A percentile compares a stretch with the other conserved stretches of the same genome.
Conservation (phyloP, 2,797 vertebrate species). For the Sebastes oblongus region DNA sequence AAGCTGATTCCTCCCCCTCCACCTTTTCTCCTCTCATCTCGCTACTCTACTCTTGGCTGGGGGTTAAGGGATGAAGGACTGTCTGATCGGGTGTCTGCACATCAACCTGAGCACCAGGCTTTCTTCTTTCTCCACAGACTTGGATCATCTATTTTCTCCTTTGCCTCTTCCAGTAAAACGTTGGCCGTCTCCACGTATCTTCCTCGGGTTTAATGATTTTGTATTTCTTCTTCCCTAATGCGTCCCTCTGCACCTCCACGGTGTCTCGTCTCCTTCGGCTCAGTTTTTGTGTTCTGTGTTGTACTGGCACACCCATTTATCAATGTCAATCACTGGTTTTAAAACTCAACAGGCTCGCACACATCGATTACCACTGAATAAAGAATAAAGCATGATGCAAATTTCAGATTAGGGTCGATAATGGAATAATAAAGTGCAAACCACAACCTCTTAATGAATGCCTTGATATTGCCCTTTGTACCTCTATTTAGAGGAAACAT, state of each 20-base stretch:
- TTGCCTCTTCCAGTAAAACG: conserved; percentile 16
- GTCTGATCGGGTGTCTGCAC: conserved; percentile 65
- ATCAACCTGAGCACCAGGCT: conserved; percentile 46
- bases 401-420: conserved; percentile 68
- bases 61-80: conserved; percentile 66
- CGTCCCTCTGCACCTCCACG: conserved; percentile 1
- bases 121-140: conserved; percentile 37
- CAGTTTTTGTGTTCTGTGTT: neutral
- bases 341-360: conserved; percentile 66
- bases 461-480: conserved; percentile 37
- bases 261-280: conserved; percentile 17
- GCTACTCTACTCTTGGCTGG: conserved; percentile 42
- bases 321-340: conserved; percentile 71
- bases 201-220: conserved; percentile 19
- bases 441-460: conserved; percentile 59
- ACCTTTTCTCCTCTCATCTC: conserved; percentile 52
- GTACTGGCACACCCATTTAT: conserved; percentile 66
- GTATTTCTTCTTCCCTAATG: neutral
- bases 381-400: conserved; percentile 64
- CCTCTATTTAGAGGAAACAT: conserved; percentile 23
- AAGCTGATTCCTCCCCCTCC: conserved; percentile 41
- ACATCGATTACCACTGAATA: conserved; percentile 66
- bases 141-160: conserved; percentile 12
- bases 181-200: conserved; percentile 14
- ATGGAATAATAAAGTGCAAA: conserved; percentile 67